A percentile compares a stretch with the other conserved stretches of the same genome.
Evolutionary conservation across 2,113 vertebrate genomes (phyloP).

Genomic region (Corythornis cristatus): DNA sequence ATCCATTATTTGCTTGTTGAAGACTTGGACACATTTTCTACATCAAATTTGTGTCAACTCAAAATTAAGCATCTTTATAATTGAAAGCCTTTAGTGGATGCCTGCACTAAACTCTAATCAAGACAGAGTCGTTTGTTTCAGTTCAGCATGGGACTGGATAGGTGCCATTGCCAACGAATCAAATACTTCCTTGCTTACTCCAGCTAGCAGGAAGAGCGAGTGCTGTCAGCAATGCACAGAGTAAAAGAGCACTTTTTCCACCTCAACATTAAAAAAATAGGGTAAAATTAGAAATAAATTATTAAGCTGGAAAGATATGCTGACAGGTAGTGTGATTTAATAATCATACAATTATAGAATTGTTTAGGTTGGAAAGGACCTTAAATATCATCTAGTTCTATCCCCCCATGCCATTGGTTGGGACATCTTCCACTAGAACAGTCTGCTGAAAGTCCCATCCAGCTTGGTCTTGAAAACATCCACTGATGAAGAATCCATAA

Average conservation of each 20-base stretch:
- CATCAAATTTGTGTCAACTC: background rate
- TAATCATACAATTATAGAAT: background rate
- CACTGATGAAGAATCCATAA: no score
- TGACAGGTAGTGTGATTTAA: background rate
- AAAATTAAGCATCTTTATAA: background rate
- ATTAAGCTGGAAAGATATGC: background rate
- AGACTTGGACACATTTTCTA: background rate
- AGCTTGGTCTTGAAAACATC: no score
- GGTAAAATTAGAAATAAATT: background rate
- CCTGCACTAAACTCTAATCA: background rate
- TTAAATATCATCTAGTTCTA: no score
- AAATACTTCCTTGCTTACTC: background rate
- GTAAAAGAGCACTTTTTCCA: background rate
- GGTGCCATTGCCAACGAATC: background rate
- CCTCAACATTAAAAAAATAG: background rate
- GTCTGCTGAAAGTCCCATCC: no score
- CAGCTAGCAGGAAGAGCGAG: background rate
- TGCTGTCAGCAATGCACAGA: background rate
- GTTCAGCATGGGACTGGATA: fast-evolving
- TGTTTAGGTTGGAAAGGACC: no score
- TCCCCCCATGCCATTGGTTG: no score
- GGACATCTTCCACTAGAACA: no score
- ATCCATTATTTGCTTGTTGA: background rate
- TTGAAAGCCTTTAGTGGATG: background rate
- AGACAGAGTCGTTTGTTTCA: background rate